Evolutionary conservation across 2,113 vertebrate species (phyloP), one percentile per base, ranked within the genome.

Genomic region (Actinemys pallida): DNA sequence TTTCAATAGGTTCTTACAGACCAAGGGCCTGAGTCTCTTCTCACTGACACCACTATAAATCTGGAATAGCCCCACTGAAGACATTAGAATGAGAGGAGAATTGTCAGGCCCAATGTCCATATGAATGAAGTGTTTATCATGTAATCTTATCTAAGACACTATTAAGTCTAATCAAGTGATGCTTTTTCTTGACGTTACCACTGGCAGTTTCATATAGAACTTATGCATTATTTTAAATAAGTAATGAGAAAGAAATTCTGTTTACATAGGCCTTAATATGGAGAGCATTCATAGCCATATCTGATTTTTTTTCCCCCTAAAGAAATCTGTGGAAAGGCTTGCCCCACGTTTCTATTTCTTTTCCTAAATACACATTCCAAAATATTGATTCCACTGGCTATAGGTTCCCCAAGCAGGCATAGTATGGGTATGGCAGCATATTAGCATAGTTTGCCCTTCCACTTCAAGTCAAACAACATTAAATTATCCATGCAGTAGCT

Each of bases 11-110:
- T 97, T 97, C 95, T 96, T 95, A 91, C 57, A 97, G 97, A 95
- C 95, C 93, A 95, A 97, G 91, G 95, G 88, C 92, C 96, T 96
- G 96, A 96, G 95, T 96, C 93, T 96, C 91, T 95, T 97, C 95
- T 95, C 94, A 92, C 92, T 96, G 95, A 96, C 95, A 96, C 93
- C 96, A 94, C 92, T 95, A 96, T 97, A 97, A 97, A 97, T 97
- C 97, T 96, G 83, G 90, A 92, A 96, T 27, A 47, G 47, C 11
- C 90, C 83, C 93, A 83, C 97, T 94, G 89, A 76, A 96, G 95
- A 10, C n/a, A 22, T 39, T 95, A 95, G 95, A 97, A 96, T 94
- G 84, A 93, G 92, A 96, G 92, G 89, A 24, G 69, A 96, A 95
- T 91, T 20, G 35, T n/a, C 79, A 56, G 94, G 95, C 89, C 91